Evolutionary conservation across 2,797 vertebrate species (phyloP).

Genomic region (Notoglanidium macrostoma): DNA sequence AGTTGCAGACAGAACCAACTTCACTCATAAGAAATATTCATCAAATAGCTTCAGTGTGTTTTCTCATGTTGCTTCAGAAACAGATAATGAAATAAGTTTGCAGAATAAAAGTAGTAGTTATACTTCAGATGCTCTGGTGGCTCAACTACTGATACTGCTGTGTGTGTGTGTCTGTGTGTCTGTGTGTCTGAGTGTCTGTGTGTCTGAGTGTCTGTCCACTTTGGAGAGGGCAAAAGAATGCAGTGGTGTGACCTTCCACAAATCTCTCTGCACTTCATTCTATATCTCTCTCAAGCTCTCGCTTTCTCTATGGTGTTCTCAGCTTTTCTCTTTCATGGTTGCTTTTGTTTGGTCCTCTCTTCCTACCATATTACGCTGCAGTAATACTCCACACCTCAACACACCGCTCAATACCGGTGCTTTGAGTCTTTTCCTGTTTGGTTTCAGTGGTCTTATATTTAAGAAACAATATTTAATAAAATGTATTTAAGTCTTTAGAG

Average conservation of each 20-base stretch:
- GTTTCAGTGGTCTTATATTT: background rate
- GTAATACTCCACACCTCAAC: background rate
- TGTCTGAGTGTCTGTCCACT: background rate
- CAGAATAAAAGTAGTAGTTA: background rate
- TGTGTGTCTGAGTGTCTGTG: background rate
- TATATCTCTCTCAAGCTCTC: constrained; percentile 18
- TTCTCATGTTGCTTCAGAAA: background rate
- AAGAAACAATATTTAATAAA: background rate
- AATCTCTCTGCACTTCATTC: background rate
- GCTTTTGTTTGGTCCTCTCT: too few relatives aligned
- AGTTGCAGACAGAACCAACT: background rate
- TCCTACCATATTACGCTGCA: background rate
- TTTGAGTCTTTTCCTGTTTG: fast-evolving
- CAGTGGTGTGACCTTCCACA: constrained; percentile 12
- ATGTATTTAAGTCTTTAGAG: background rate
- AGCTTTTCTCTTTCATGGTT: background rate
- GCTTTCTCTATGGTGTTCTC: constrained; percentile 16
- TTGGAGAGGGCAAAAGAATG: constrained; percentile 21
- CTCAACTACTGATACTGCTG: background rate
- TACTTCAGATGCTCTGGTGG: background rate
- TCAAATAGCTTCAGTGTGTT: background rate
- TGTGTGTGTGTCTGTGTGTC: background rate
- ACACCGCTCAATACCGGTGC: background rate
- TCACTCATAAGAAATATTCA: background rate
- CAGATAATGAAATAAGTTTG: background rate